Evolutionary conservation across 2,797 vertebrate genomes (phyloP).

Genomic region (Ictinia mississippiensis): DNA sequence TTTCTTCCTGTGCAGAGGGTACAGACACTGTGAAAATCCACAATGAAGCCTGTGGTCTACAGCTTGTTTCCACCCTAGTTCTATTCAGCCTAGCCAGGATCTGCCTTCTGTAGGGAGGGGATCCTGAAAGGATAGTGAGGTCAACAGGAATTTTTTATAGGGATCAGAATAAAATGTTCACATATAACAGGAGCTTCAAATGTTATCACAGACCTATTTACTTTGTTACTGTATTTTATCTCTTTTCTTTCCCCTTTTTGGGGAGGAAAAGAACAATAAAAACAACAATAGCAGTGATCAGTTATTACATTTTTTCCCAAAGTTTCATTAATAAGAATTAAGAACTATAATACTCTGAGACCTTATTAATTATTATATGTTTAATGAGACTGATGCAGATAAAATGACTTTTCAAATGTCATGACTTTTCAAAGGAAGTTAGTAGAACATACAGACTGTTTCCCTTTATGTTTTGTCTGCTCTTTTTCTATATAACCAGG

Average conservation of each 20-base stretch:
- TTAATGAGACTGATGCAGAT: neutral
- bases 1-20: neutral
- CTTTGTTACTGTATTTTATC: neutral
- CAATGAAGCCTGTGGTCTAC: neutral
- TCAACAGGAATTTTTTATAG: neutral
- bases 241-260: neutral
- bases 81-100: neutral
- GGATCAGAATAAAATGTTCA: neutral
- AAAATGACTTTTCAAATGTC: neutral
- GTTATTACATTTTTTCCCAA: neutral
- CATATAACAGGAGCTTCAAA: neutral
- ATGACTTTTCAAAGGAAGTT: neutral
- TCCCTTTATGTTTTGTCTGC: neutral
- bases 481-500: neutral
- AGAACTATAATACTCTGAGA: neutral
- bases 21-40: neutral
- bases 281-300: neutral
- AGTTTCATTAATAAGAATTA: neutral
- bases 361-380: neutral
- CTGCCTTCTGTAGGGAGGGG: neutral
- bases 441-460: neutral
- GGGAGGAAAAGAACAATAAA: neutral
- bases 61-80: neutral
- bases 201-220: neutral
- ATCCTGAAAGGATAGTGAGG: neutral